Conservation (phyloP, 2,797 vertebrate species). For the Microtus obscurus region DNA sequence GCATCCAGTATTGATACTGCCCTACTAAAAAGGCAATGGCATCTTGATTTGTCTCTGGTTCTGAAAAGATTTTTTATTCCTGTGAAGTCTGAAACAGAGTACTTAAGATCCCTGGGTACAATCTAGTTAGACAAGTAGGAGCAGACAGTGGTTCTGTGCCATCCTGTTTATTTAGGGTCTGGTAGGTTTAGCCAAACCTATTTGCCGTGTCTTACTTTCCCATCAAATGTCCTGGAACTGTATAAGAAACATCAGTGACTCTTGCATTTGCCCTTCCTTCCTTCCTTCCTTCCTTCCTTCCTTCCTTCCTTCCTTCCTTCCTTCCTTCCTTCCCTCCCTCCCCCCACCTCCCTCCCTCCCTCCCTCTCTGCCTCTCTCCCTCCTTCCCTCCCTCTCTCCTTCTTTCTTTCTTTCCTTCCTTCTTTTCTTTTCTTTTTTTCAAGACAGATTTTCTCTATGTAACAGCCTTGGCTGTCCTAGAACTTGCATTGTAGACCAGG, state of each 20-base stretch:
- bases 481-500: neutral
- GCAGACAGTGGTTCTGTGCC: neutral
- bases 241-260: neutral
- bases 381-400: no score
- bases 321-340: no score
- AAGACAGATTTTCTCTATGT: neutral
- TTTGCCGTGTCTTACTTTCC: neutral
- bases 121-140: neutral
- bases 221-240: neutral
- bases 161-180: constrained; percentile 26
- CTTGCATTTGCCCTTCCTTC: neutral
- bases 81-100: neutral
- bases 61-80: constrained; percentile 20
- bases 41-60: constrained; percentile 42
- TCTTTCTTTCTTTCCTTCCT: no score
- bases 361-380: no score
- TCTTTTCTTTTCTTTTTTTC: neutral
- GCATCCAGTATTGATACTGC: neutral
- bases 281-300: neutral
- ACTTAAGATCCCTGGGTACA: neutral
- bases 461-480: neutral
- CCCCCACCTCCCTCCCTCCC: no score
- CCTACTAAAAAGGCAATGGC: constrained; percentile 15
- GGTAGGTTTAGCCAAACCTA: neutral
- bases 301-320: no score